These are phyloP conservation scores for Pseudochirops cupreus DNA, from an alignment of 2,797 vertebrate genomes.

Conservation along the genomic window DNA sequence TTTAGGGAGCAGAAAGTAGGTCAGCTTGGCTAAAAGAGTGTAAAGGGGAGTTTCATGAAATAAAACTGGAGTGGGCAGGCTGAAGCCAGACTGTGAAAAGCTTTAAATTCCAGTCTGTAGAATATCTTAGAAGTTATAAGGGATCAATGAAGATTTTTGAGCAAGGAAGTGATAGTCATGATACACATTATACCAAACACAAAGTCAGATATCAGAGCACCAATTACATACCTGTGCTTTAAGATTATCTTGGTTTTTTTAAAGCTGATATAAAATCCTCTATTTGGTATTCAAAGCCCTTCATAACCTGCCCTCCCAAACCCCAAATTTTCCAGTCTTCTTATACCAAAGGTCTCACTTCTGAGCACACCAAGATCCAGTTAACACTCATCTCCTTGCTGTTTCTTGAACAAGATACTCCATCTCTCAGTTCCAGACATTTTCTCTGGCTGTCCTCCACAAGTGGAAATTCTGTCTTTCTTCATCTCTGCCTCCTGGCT, in stretches of 20 bases:
- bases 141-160: neutral
- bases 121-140: neutral
- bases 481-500: neutral
- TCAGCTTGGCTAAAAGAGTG: neutral
- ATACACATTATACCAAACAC: neutral
- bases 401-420: neutral
- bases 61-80: neutral
- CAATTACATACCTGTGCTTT: neutral
- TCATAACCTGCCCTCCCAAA: neutral
- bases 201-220: neutral
- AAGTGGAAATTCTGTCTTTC: neutral
- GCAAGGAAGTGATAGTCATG: neutral
- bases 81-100: neutral
- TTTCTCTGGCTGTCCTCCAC: neutral
- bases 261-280: neutral
- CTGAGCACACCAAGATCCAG: neutral
- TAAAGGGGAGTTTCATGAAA: neutral
- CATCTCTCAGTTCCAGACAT: neutral
- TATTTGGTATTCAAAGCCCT: neutral
- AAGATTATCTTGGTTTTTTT: neutral
- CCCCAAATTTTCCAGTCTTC: neutral
- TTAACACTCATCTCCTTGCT: neutral
- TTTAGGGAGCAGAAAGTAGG: neutral
- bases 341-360: neutral
- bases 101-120: neutral